Evolutionary conservation across 1,140 invertebrate genomes (phyloP).

Genomic region (Philotrypesis tridentata): DNA sequence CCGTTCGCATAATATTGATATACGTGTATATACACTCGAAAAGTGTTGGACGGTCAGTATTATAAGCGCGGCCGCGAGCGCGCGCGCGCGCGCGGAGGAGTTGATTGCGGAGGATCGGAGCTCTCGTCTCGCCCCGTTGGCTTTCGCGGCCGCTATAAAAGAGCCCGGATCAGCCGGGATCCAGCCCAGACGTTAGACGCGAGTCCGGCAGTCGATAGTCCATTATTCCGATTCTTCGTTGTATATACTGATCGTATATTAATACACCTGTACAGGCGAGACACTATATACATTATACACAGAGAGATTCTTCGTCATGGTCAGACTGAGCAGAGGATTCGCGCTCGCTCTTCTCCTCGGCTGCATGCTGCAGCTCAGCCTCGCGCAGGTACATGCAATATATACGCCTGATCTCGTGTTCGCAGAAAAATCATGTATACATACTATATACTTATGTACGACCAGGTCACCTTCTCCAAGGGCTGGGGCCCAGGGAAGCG

Average conservation of each 20-base stretch:
- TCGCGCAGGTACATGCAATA: background rate
- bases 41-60: background rate
- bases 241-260: too few relatives aligned
- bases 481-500: conserved; percentile 57
- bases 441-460: too few relatives aligned
- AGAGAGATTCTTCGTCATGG: background rate
- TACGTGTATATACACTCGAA: conserved; percentile 5
- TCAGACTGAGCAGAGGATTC: background rate
- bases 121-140: background rate
- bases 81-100: background rate
- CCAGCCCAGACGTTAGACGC: background rate
- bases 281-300: too few relatives aligned
- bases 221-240: background rate
- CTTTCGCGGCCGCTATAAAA: conserved; percentile 34
- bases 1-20: conserved; percentile 17
- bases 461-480: conserved; percentile 53
- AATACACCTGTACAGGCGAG: too few relatives aligned
- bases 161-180: background rate
- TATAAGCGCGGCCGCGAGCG: too few relatives aligned
- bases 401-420: too few relatives aligned
- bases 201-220: background rate
- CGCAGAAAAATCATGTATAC: too few relatives aligned
- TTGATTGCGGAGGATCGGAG: background rate
- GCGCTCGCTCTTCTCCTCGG: background rate
- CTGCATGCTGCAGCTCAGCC: background rate